Base-by-base conservation (phyloP, 2,888 invertebrate species). In the Drosophila birchii region DNA sequence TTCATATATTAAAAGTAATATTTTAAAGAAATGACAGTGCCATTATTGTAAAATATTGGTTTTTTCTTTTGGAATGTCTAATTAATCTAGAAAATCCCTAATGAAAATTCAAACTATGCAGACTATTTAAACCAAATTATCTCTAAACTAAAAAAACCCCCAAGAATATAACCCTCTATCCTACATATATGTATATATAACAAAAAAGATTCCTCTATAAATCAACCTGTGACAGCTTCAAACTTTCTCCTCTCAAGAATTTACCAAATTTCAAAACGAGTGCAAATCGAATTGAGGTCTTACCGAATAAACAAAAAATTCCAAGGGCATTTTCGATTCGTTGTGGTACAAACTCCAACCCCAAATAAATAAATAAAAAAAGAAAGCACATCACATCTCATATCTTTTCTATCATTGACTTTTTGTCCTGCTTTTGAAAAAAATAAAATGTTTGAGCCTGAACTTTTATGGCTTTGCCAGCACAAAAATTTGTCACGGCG, bases 391-490 rank as follows among this genome's bases (percentile, higher is more conserved):
- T 16, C 16, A 12, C 39, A 61, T 41, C 23, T 43, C 32, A 41
- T 41, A 14, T 59, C 34, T 41, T 41, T 60, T 32, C 39, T 41
- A 41, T 59, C 20, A 23, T 39, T 60, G 26, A 9, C 23, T 43
- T 73, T 62, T 51, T 54, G 26, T 1, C 11, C 11, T 43, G 51
- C 54, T 60, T 56, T n/a, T 23, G n/a, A n/a, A n/a, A n/a, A 41
- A 53, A 76, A 66, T 0, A 67, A 70, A 67, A 47, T 66, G 49
- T 76, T 66, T 47, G 58, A 44, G 58, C 67, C 47, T 66, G 55
- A 78, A 80, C 51, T 84, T 84, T 88, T 88, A 86, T 86, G 75
- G 89, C 83, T 67, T 58, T 58, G 89, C 69, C 72, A 77, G 83
- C 83, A 67, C 49, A 70, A 86, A 86, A 81, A 87, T 88, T 88